A percentile compares a stretch with the other conserved stretches of the same genome.
phyloP scores from a whole-genome alignment of 2,113 vertebrate species.

The Albula glossodonta region DNA sequence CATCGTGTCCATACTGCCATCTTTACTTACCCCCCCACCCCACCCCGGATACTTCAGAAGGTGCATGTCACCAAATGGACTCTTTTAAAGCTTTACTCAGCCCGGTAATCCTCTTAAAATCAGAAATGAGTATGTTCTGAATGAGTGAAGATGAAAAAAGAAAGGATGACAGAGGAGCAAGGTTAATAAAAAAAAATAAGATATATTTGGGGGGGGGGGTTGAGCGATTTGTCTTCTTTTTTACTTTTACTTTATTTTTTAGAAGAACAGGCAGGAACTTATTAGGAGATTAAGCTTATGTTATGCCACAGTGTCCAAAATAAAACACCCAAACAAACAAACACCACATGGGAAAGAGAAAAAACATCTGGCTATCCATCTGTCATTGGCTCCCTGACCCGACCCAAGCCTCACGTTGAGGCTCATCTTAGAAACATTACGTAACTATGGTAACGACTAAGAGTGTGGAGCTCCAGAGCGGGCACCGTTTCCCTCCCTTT shows the following conservation, averaged over 20 bases:
- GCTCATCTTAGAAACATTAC: constrained; percentile 47
- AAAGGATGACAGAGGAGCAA: neutral
- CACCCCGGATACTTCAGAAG: constrained; percentile 21
- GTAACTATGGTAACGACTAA: constrained; percentile 57
- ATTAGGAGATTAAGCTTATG: constrained; percentile 32
- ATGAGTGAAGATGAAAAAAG: neutral
- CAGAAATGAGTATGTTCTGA: constrained; percentile 17
- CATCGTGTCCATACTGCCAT: constrained; percentile 35
- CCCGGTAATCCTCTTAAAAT: neutral
- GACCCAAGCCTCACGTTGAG: constrained; percentile 40
- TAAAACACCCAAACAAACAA: constrained; percentile 32
- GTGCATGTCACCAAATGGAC: neutral
- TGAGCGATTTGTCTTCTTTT: neutral
- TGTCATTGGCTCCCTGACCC: constrained; percentile 43
- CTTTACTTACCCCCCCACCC: neutral
- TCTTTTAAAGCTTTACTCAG: constrained; percentile 8
- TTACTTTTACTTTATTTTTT: neutral
- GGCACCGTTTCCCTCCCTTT: neutral
- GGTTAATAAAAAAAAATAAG: neutral
- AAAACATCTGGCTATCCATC: neutral
- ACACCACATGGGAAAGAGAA: neutral
- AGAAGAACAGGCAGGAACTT: constrained; percentile 18
- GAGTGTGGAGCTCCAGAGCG: neutral
- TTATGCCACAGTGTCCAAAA: constrained; percentile 31
- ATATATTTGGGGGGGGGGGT: neutral